A percentile compares a stretch with the other conserved stretches of the same genome.
phyloP scores from a whole-genome alignment of 2,113 vertebrate genomes.

The Callospermophilus lateralis region DNA sequence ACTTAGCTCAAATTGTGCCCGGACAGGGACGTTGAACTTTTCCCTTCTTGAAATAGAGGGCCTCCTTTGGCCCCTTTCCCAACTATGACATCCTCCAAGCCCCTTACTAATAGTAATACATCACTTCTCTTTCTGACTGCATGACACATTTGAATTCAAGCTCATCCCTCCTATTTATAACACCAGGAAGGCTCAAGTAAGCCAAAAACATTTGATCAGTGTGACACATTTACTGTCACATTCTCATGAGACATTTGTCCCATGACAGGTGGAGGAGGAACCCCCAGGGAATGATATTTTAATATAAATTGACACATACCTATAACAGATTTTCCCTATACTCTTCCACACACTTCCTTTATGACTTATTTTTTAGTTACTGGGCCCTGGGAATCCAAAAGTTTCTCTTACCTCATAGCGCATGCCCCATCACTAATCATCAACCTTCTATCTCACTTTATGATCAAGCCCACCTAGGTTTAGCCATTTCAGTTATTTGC shows the following conservation, averaged over 20 bases:
- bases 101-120: not conserved
- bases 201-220: slow-evolving; percentile 51
- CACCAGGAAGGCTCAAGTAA: slow-evolving; percentile 27
- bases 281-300: not conserved
- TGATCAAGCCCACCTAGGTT: not conserved
- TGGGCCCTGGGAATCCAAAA: slow-evolving; percentile 5
- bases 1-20: slow-evolving; percentile 48
- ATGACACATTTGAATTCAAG: slow-evolving; percentile 58
- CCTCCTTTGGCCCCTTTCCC: slow-evolving; percentile 28
- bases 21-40: not conserved
- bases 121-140: slow-evolving; percentile 34
- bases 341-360: not conserved
- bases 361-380: not conserved
- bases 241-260: slow-evolving; percentile 54
- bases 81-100: not conserved
- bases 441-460: slow-evolving; percentile 18
- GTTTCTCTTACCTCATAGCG: not conserved
- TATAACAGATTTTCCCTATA: slow-evolving; percentile 7
- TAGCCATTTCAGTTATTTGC: slow-evolving; percentile 33
- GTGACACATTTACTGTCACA: slow-evolving; percentile 62
- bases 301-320: slow-evolving; percentile 8
- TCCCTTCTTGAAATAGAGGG: slow-evolving; percentile 36
- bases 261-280: not conserved
- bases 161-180: slow-evolving; percentile 62
- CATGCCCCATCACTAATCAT: not conserved